Evolutionary conservation across 2,113 vertebrate genomes (phyloP).

Genomic region (Sus scrofa): DNA sequence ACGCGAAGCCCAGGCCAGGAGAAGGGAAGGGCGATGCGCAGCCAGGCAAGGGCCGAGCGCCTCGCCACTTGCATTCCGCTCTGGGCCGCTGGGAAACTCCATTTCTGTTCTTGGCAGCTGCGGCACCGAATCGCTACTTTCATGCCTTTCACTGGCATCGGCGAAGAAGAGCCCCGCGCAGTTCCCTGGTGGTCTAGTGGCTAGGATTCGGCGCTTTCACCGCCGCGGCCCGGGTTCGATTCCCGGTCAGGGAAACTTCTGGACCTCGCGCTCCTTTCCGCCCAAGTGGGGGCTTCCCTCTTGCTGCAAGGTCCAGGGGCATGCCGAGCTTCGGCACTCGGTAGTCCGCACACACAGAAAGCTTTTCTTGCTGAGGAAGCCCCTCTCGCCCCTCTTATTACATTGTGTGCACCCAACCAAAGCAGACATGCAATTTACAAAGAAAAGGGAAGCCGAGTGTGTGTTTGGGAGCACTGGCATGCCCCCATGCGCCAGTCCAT

Average conservation of each 20-base stretch:
- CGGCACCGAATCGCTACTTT: neutral
- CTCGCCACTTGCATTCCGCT: neutral
- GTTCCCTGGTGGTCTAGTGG: no score
- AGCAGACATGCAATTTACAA: neutral
- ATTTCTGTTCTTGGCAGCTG: rapidly evolving
- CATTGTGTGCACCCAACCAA: neutral
- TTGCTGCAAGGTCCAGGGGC: no score
- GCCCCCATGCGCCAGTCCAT: neutral
- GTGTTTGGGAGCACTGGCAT: neutral
- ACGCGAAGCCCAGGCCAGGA: neutral
- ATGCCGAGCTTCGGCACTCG: no score
- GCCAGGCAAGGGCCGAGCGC: neutral
- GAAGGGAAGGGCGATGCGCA: neutral
- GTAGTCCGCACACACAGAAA: no score
- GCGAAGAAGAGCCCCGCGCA: no score
- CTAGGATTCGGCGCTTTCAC: no score
- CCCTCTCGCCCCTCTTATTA: neutral
- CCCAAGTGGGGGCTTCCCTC: no score
- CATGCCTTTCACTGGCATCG: neutral
- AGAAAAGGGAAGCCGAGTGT: neutral
- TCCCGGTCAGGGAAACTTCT: no score
- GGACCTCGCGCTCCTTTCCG: no score
- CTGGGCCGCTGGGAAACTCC: no score
- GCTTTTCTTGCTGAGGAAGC: neutral
- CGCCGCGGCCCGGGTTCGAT: no score